Evolutionary conservation across 2,888 invertebrate species (phyloP).

Genomic region (Hypsopygia costalis): DNA sequence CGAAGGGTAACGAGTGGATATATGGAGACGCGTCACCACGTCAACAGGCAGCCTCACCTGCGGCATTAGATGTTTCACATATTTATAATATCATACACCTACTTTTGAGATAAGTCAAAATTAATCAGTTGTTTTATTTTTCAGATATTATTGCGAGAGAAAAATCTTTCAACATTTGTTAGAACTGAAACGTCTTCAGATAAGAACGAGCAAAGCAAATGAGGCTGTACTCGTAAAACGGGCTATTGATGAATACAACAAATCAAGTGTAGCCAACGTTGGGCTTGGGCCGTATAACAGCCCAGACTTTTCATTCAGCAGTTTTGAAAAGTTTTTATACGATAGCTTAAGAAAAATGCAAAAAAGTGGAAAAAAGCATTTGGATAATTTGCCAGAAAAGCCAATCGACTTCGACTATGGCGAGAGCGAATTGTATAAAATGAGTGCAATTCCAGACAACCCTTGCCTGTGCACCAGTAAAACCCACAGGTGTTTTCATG

Average conservation of each 20-base stretch:
- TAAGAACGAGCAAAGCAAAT: constrained; percentile 92
- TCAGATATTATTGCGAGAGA: constrained; percentile 92
- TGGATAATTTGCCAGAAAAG: constrained; percentile 81
- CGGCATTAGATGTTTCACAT: too few species aligned
- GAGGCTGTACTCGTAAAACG: constrained; percentile 93
- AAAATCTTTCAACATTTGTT: constrained; percentile 96
- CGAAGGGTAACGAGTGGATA: too few species aligned
- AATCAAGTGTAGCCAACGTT: constrained; percentile 85
- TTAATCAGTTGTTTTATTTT: constrained; percentile 32
- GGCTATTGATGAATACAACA: constrained; percentile 91
- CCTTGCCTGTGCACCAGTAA: constrained; percentile 91
- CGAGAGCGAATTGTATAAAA: constrained; percentile 80
- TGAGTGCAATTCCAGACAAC: constrained; percentile 84
- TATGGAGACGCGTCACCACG: too few species aligned
- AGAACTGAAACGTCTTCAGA: constrained; percentile 95
- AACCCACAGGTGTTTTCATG: constrained; percentile 94
- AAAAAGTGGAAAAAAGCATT: constrained; percentile 83
- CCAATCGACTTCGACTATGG: constrained; percentile 75
- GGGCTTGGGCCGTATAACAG: constrained; percentile 83
- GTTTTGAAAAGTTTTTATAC: constrained; percentile 94
- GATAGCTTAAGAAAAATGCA: constrained; percentile 90
- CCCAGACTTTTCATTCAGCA: constrained; percentile 85
- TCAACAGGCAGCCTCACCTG: too few species aligned
- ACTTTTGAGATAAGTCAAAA: too few species aligned
- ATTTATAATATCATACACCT: too few species aligned